phyloP scores from a whole-genome alignment of 1,140 invertebrate species.

The Dendroctonus ponderosae region DNA sequence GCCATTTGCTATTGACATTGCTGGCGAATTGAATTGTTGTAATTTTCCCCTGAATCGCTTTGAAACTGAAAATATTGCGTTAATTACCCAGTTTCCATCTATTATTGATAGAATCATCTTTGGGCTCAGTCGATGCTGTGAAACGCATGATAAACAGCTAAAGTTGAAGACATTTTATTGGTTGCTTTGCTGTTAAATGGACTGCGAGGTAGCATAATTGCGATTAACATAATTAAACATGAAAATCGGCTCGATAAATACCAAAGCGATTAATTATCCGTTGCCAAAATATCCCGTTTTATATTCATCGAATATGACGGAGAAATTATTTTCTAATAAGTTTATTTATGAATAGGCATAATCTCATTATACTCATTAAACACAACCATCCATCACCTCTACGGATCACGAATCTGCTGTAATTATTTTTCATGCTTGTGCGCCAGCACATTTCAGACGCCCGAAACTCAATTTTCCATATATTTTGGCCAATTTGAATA shows the following conservation, averaged over 20 bases:
- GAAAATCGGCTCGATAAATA: constrained; percentile 3
- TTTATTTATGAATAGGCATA: constrained; percentile 31
- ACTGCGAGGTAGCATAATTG: not conserved
- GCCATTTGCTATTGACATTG: constrained; percentile 13
- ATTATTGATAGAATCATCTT: too few species aligned
- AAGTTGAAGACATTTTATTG: too few species aligned
- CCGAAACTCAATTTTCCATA: not conserved
- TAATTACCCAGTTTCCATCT: too few species aligned
- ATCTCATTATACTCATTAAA: constrained; percentile 29
- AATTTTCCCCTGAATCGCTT: not conserved
- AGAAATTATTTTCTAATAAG: constrained; percentile 27
- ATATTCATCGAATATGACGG: constrained; percentile 14
- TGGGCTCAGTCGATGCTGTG: too few species aligned
- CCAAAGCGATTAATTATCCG: constrained; percentile 12
- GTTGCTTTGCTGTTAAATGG: too few species aligned
- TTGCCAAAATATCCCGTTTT: constrained; percentile 15
- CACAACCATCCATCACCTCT: constrained; percentile 19
- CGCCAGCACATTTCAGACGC: too few species aligned
- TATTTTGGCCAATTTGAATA: not conserved
- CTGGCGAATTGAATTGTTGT: constrained; percentile 7
- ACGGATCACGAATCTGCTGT: constrained; percentile 14
- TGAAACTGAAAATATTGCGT: not conserved
- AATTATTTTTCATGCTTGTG: not conserved
- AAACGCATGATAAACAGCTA: too few species aligned
- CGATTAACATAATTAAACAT: constrained; percentile 2